Conservation (phyloP, 1,140 invertebrate species). For the Neodiprion virginianus region DNA sequence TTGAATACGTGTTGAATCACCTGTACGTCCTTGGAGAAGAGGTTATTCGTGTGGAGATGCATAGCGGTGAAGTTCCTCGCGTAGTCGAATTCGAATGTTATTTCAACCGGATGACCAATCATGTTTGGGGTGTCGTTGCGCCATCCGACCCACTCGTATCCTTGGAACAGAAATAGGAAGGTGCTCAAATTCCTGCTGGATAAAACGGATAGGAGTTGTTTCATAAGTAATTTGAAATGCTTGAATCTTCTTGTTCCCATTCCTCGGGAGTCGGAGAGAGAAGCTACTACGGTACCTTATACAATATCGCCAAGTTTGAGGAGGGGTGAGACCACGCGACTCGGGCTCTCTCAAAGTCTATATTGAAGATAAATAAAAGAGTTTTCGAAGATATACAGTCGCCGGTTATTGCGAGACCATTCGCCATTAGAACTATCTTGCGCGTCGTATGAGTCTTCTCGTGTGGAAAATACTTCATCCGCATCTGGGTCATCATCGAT, state of each 20-base stretch:
- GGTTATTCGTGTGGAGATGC: constrained; percentile 75
- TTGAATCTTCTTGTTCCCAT: not conserved
- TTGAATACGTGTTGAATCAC: constrained; percentile 47
- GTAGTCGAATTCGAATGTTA: constrained; percentile 78
- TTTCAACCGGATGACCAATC: constrained; percentile 67
- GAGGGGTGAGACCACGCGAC: not conserved
- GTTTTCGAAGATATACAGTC: constrained; percentile 6
- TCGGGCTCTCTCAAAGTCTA: not conserved
- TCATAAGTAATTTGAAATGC: not conserved
- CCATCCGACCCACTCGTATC: constrained; percentile 88
- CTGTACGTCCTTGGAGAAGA: constrained; percentile 71
- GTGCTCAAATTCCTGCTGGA: not conserved
- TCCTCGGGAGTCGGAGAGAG: not conserved
- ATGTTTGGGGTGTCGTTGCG: constrained; percentile 69
- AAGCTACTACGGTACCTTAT: not conserved
- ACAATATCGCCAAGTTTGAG: not conserved
- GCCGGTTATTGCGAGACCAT: not conserved
- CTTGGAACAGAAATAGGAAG: constrained; percentile 53
- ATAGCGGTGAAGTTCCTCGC: constrained; percentile 78
- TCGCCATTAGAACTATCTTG: constrained; percentile 2
- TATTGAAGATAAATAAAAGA: constrained; percentile 8
- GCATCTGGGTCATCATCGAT: constrained; percentile 4
- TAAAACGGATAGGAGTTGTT: not conserved
- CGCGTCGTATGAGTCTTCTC: not conserved
- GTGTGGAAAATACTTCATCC: not conserved